Base-by-base conservation (phyloP, 2,113 vertebrate species). In the Mixornis gularis region DNA sequence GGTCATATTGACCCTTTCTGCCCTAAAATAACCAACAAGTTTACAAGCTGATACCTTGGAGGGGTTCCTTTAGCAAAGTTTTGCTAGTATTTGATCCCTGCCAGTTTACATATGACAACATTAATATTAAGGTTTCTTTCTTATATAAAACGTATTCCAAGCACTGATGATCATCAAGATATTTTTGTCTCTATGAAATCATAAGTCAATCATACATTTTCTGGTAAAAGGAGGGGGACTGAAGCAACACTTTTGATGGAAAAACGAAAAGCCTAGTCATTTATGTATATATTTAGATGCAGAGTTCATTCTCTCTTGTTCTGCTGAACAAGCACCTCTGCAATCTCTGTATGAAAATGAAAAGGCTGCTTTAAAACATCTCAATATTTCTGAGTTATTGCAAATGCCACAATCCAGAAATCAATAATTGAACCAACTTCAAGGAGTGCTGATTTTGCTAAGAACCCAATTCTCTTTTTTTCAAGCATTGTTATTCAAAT, bases 351-450 rank as follows among this genome's bases (percentile, higher is more conserved):
- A 87, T 85, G 84, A 93, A 94, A 92, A 90, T 86, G 73, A 87
- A 96, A 94, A 92, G 27, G 32, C 63, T 85, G 40, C 49, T 93
- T 88, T 60, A 87, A 91, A 92, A 90, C 55, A 93, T 56, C 72
- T 88, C 73, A 85, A 63, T 48, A 89, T 76, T 49, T 76, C 58
- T 71, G 56, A 89, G 86, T 94, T 87, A 94, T 52, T 95, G 90
- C 62, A 87, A 90, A 83, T 59, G 56, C 53, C 77, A 88, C 60
- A 86, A 87, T 74, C 48, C 68, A 92, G 36, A 53, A 89, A 95
- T 94, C 94, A 82, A 93, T 94, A 94, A 85, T 9, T 85, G 89
- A 94, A 91, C 63, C 53, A 71, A 29, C n/a, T 65, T 96, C 78
- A 94, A 94, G 70, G 24, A 85, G 19, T 8, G 9, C 40, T 55